Conservation (phyloP, 1,140 invertebrate genomes). For the Pseudomyrmex pallidus region DNA sequence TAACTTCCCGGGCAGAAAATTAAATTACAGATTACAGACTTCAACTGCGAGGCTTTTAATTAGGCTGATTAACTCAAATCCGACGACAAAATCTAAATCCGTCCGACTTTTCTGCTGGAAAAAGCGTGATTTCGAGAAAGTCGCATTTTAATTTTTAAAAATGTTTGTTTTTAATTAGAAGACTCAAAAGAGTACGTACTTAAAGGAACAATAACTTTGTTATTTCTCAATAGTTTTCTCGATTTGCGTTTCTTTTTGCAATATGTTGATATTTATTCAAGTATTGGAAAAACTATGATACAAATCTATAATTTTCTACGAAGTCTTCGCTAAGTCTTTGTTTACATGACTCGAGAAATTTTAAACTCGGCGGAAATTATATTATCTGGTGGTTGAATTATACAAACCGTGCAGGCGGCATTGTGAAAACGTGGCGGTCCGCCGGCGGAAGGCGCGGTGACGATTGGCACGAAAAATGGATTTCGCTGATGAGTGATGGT, state of each 20-base stretch:
- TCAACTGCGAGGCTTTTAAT: conserved; percentile 24
- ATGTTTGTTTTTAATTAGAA: too few relatives aligned
- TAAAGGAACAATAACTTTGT: too few relatives aligned
- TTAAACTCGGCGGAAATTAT: too few relatives aligned
- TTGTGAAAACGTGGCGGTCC: conserved; percentile 87
- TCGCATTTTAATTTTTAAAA: not conserved
- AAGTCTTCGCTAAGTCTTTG: too few relatives aligned
- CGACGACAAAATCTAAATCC: conserved; percentile 10
- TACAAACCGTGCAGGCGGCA: conserved; percentile 88
- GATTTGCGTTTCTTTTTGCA: too few relatives aligned
- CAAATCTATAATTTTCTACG: too few relatives aligned
- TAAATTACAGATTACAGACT: conserved; percentile 41
- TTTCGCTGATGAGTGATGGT: conserved; percentile 93
- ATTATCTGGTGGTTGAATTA: not conserved
- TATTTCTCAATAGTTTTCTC: too few relatives aligned
- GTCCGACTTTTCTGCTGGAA: not conserved
- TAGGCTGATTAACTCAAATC: conserved; percentile 31
- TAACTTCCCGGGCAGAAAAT: conserved; percentile 30
- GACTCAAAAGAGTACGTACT: too few relatives aligned
- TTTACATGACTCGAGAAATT: too few relatives aligned
- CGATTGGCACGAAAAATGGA: conserved; percentile 89
- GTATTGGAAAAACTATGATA: too few relatives aligned
- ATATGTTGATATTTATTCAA: too few relatives aligned
- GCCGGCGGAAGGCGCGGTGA: conserved; percentile 85
- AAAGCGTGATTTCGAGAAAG: not conserved